These are phyloP conservation scores for Thomomys bottae DNA, from an alignment of 2,113 vertebrate genomes.

Conservation along the genomic window DNA sequence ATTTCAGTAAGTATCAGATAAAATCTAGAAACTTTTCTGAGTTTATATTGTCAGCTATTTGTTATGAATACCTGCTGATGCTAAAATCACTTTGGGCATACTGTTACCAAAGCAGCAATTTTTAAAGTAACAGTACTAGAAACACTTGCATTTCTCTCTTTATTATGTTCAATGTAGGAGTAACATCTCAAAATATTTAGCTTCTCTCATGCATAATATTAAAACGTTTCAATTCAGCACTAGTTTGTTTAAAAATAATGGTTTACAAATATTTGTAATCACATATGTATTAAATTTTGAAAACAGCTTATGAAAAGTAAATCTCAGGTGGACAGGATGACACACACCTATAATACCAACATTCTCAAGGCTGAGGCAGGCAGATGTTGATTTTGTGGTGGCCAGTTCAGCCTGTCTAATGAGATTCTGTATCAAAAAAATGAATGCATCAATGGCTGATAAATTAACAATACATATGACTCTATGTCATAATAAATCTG, in stretches of 20 bases:
- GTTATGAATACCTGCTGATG: background rate
- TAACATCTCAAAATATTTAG: background rate
- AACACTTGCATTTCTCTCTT: background rate
- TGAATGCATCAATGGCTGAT: slow-evolving; percentile 25
- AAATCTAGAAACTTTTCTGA: background rate
- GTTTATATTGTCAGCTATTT: background rate
- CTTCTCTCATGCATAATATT: background rate
- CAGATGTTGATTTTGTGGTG: too few species aligned
- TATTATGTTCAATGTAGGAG: background rate
- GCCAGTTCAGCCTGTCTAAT: too few species aligned
- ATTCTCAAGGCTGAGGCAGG: too few species aligned
- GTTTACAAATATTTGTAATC: slow-evolving; percentile 67
- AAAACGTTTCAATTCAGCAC: slow-evolving; percentile 55
- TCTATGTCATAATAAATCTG: slow-evolving; percentile 76
- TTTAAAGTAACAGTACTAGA: slow-evolving; percentile 7
- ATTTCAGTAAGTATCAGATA: background rate
- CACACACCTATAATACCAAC: background rate
- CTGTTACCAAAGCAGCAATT: background rate
- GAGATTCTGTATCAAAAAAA: too few species aligned
- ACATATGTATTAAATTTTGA: slow-evolving; percentile 67
- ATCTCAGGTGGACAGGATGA: background rate
- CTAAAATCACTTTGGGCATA: background rate
- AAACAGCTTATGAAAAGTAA: slow-evolving; percentile 73
- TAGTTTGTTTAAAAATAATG: slow-evolving; percentile 64
- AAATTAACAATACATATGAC: slow-evolving; percentile 65